These are phyloP conservation scores for Phrynocephalus guinanensis DNA, from an alignment of 2,797 vertebrate genomes.

Conservation along the genomic window DNA sequence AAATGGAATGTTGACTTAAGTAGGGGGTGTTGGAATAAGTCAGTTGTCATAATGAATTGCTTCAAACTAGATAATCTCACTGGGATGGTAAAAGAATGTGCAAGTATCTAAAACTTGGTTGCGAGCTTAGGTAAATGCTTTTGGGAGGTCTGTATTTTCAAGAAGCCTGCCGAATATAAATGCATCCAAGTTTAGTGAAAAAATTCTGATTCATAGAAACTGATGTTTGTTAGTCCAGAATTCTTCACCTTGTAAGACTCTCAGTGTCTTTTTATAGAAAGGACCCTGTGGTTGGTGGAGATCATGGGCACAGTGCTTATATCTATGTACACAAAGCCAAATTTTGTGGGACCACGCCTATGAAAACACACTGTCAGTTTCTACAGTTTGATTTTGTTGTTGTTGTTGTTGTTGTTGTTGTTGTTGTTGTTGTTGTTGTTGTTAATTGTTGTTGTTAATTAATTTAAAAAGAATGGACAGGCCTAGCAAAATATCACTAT, in stretches of 20 bases:
- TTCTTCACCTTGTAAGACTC: neutral
- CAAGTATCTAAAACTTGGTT: conserved; percentile 17
- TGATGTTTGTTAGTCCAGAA: neutral
- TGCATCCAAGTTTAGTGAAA: conserved; percentile 27
- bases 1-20: conserved; percentile 56
- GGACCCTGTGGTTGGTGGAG: too few relatives aligned
- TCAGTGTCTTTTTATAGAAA: neutral
- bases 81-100: neutral
- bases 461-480: neutral
- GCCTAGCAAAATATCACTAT: neutral
- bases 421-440: neutral
- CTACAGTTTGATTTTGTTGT: too few relatives aligned
- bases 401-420: neutral
- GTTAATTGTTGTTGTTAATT: too few relatives aligned
- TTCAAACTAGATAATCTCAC: conserved; percentile 55
- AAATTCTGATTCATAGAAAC: neutral
- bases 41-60: conserved; percentile 58
- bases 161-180: neutral
- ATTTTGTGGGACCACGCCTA: neutral
- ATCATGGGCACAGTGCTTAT: neutral
- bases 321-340: conserved; percentile 4
- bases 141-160: neutral
- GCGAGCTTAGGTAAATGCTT: rapidly evolving
- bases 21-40: conserved; percentile 31
- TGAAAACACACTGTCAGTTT: neutral